Conservation (phyloP, 2,113 vertebrate genomes). For the Ictidomys tridecemlineatus region DNA sequence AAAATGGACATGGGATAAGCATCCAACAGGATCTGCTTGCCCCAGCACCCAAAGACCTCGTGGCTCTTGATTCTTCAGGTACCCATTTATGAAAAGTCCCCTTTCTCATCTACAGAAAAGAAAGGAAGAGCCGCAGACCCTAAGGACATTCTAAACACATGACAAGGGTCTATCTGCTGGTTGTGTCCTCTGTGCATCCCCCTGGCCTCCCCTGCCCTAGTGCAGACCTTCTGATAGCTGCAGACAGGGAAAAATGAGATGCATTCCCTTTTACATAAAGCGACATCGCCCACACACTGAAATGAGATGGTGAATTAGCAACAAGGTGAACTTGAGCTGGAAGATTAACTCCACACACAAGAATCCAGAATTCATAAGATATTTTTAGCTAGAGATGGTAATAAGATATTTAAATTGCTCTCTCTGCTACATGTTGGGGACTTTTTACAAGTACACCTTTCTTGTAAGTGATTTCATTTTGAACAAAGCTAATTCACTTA, state of each 20-base stretch:
- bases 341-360: constrained; percentile 64
- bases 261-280: background rate
- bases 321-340: constrained; percentile 67
- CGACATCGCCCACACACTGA: background rate
- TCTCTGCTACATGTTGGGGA: constrained; percentile 35
- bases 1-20: background rate
- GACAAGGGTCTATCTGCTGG: background rate
- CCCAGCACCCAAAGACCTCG: background rate
- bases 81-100: background rate
- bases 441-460: constrained; percentile 31
- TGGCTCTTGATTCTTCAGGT: constrained; percentile 23
- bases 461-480: constrained; percentile 56
- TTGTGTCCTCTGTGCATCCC: background rate
- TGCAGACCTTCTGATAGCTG: background rate
- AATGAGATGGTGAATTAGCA: constrained; percentile 59
- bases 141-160: background rate
- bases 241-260: background rate
- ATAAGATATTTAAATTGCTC: constrained; percentile 71
- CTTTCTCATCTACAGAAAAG: background rate
- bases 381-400: constrained; percentile 74
- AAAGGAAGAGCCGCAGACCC: background rate
- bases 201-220: background rate
- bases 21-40: too few species aligned
- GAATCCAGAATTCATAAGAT: constrained; percentile 42
- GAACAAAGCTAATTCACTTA: background rate